Conservation (phyloP, 2,113 vertebrate species). For the Arvicanthis niloticus region DNA sequence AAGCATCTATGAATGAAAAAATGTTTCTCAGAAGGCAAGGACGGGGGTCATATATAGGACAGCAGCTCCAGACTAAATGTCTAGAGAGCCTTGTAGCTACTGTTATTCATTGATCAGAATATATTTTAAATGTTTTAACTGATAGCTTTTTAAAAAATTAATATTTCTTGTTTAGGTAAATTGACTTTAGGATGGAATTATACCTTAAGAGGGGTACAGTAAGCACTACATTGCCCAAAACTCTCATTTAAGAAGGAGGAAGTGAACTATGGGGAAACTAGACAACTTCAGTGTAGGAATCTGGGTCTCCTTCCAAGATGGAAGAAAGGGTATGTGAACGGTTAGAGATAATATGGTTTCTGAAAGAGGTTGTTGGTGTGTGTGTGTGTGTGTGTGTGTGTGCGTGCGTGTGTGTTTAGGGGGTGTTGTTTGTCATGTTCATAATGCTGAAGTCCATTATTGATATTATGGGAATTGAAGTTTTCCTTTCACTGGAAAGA, state of each 20-base stretch:
- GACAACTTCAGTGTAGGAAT: not conserved
- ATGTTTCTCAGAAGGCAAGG: not conserved
- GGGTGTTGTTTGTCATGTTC: not conserved
- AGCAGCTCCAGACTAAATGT: not conserved
- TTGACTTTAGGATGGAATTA: not conserved
- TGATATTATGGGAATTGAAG: not conserved
- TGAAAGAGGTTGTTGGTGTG: not conserved
- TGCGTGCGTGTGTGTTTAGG: too few relatives aligned
- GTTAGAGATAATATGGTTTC: not conserved
- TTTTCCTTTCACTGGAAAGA: not conserved
- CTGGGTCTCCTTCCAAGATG: not conserved
- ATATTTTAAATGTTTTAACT: not conserved
- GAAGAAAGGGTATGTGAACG: not conserved
- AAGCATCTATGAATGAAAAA: not conserved
- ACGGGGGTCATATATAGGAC: not conserved
- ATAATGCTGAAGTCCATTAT: not conserved
- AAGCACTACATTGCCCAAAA: not conserved
- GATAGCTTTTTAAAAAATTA: not conserved
- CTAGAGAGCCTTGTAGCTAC: not conserved
- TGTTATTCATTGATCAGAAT: not conserved
- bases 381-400: too few relatives aligned
- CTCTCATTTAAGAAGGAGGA: not conserved
- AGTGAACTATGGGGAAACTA: not conserved
- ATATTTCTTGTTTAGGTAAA: constrained; percentile 1
- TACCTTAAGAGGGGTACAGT: not conserved